Percentiles rank a stretch among this genome's conserved stretches.
phyloP scores from a whole-genome alignment of 2,113 vertebrate species.

The Melanerpes aurifrons region DNA sequence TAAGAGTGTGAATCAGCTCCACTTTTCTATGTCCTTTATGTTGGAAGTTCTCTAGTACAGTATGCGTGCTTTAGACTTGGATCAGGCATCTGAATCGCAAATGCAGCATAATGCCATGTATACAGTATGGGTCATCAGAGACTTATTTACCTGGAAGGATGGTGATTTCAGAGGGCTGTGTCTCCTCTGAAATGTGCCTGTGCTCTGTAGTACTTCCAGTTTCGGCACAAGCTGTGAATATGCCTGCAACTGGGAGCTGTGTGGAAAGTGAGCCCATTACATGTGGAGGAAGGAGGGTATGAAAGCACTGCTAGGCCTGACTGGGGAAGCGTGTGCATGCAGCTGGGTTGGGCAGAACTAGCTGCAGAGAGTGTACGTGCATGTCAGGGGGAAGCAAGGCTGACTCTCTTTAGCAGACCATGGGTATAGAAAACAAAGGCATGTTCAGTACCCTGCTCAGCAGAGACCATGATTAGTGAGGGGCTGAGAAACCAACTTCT shows the following conservation, averaged over 20 bases:
- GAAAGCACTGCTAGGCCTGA: background rate
- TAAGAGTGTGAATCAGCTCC: constrained; percentile 53
- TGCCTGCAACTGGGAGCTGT: background rate
- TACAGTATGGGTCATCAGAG: background rate
- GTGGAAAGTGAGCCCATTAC: background rate
- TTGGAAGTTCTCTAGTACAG: constrained; percentile 33
- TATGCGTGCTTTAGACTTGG: constrained; percentile 31
- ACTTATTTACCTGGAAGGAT: constrained; percentile 26
- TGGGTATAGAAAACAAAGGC: background rate
- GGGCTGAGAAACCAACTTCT: background rate
- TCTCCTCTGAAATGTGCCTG: background rate
- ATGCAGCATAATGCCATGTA: constrained; percentile 7
- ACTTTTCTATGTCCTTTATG: constrained; percentile 27
- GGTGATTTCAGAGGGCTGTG: constrained; percentile 30
- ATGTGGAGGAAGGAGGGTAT: background rate
- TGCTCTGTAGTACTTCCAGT: background rate
- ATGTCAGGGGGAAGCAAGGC: background rate
- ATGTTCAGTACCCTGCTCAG: background rate
- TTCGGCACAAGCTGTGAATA: background rate
- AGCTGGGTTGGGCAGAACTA: background rate
- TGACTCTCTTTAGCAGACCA: background rate
- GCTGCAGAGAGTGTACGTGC: background rate
- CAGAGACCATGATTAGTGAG: background rate
- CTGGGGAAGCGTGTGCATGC: background rate
- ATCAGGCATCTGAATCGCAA: constrained; percentile 44